These are phyloP conservation scores for Automeris io DNA, from an alignment of 2,888 invertebrate genomes.

Conservation along the genomic window DNA sequence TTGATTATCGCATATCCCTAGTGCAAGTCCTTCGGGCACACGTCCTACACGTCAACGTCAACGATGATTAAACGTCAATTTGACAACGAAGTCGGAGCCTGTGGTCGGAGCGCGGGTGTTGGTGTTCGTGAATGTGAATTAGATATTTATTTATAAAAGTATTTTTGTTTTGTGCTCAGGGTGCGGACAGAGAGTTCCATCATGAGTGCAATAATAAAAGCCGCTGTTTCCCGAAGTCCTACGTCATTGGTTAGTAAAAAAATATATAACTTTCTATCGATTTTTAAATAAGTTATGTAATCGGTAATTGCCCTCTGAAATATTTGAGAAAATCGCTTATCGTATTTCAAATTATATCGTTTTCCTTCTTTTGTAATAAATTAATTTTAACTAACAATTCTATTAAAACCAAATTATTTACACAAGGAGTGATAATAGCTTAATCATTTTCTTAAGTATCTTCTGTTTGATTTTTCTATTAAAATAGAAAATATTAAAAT, in stretches of 20 bases:
- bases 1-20: no score
- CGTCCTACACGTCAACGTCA: background rate
- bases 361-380: no score
- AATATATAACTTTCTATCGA: slow-evolving; percentile 13
- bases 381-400: no score
- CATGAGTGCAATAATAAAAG: slow-evolving; percentile 74
- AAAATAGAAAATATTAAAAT: no score
- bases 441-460: no score
- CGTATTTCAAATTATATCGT: slow-evolving; percentile 7
- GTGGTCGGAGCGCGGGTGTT: slow-evolving; percentile 7
- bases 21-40: no score
- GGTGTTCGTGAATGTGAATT: slow-evolving; percentile 33
- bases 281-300: slow-evolving; percentile 59
- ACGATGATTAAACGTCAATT: background rate
- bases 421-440: no score
- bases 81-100: background rate
- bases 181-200: slow-evolving; percentile 76
- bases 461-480: no score
- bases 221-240: slow-evolving; percentile 58
- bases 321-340: slow-evolving; percentile 25
- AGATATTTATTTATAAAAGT: slow-evolving; percentile 17
- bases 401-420: no score
- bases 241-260: slow-evolving; percentile 52
- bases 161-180: slow-evolving; percentile 57
- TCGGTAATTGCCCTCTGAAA: slow-evolving; percentile 24